Evolutionary conservation across 2,797 vertebrate genomes (phyloP).

Genomic region (Lateolabrax maculatus): DNA sequence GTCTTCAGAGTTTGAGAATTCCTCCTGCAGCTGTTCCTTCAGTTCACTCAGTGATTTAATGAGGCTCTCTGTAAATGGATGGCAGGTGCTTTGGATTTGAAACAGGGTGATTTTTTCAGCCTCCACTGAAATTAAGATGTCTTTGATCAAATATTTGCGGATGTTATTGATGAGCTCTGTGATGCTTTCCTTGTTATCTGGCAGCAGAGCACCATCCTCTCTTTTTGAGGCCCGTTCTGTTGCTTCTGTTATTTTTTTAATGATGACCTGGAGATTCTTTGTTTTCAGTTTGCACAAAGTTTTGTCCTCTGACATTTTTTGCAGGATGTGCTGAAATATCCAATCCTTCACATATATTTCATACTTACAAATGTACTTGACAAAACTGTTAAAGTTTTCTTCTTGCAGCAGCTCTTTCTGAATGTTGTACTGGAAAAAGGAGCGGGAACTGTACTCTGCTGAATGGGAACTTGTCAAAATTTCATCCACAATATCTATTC

Average conservation of each 20-base stretch:
- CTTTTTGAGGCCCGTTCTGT: not conserved
- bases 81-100: constrained; percentile 52
- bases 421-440: constrained; percentile 70
- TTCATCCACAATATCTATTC: constrained; percentile 72
- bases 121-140: constrained; percentile 61
- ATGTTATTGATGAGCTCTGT: constrained; percentile 51
- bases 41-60: constrained; percentile 24
- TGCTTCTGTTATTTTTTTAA: constrained; percentile 46
- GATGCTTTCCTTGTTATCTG: constrained; percentile 49
- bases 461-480: constrained; percentile 57
- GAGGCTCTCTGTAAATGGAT: constrained; percentile 55
- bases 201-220: constrained; percentile 11
- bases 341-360: constrained; percentile 69
- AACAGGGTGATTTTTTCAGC: constrained; percentile 52
- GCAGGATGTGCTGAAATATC: constrained; percentile 54
- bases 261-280: constrained; percentile 32
- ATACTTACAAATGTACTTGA: constrained; percentile 56
- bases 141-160: constrained; percentile 44
- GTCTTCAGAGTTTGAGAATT: constrained; percentile 27
- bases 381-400: constrained; percentile 25
- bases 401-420: constrained; percentile 62
- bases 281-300: constrained; percentile 54
- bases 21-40: constrained; percentile 23
- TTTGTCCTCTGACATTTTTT: constrained; percentile 25
- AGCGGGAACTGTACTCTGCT: constrained; percentile 62